Percentiles rank a stretch among this genome's conserved stretches.
Evolutionary conservation across 2,797 vertebrate species (phyloP).

Genomic region (Xenopus petersii): DNA sequence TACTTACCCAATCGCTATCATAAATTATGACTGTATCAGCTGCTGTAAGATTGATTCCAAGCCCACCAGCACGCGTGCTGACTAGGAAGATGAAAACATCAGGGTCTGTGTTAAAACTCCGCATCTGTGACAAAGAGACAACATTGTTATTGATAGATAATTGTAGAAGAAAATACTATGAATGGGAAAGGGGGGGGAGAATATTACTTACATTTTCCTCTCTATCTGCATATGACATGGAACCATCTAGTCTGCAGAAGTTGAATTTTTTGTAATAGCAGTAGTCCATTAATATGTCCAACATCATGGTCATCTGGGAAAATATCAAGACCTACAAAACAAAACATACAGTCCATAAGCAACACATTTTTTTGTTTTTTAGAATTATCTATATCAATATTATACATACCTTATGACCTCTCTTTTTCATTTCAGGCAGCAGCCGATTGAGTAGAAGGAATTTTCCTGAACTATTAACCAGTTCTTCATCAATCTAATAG

Average conservation of each 20-base stretch:
- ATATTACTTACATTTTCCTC: slow-evolving; percentile 83
- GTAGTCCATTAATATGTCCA: slow-evolving; percentile 93
- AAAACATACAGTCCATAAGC: too few species aligned
- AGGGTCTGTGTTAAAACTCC: slow-evolving; percentile 79
- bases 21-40: slow-evolving; percentile 97
- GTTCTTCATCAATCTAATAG: slow-evolving; percentile 83
- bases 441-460: slow-evolving; percentile 90
- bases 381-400: background rate
- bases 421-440: slow-evolving; percentile 86
- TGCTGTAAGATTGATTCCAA: slow-evolving; percentile 93
- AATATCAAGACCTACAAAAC: slow-evolving; percentile 84
- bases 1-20: slow-evolving; percentile 94
- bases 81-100: slow-evolving; percentile 92
- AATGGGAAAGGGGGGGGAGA: background rate
- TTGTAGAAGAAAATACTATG: background rate
- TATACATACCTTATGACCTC: slow-evolving; percentile 87
- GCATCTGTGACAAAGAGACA: slow-evolving; percentile 74
- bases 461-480: slow-evolving; percentile 89
- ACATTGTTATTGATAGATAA: background rate
- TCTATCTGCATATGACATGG: slow-evolving; percentile 83
- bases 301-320: slow-evolving; percentile 94
- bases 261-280: slow-evolving; percentile 83
- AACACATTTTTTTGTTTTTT: too few species aligned
- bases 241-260: slow-evolving; percentile 89
- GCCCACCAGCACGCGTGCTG: slow-evolving; percentile 92